Conservation (phyloP, 2,797 vertebrate species). For the Galagoides demidoff region DNA sequence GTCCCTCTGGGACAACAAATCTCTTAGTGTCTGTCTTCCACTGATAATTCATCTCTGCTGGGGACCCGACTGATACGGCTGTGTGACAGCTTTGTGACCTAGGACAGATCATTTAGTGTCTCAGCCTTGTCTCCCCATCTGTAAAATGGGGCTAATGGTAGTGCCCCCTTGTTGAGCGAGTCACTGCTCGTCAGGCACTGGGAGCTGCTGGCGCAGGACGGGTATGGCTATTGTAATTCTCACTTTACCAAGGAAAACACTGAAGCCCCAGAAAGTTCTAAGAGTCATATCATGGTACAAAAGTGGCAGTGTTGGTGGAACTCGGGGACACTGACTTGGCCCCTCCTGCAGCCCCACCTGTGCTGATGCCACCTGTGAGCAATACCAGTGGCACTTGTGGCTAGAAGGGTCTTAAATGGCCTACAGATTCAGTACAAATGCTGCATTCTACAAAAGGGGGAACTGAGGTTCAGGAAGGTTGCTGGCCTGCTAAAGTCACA, state of each 20-base stretch:
- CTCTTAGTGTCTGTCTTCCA: background rate
- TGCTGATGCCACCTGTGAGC: rapidly evolving
- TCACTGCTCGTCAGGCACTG: rapidly evolving
- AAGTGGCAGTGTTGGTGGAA: rapidly evolving
- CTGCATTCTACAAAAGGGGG: background rate
- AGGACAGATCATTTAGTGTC: background rate
- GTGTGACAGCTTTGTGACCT: background rate
- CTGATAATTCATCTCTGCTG: background rate
- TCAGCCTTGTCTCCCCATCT: background rate
- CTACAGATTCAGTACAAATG: background rate
- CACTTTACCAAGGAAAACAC: background rate
- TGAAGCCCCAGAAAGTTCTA: background rate
- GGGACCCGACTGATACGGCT: background rate
- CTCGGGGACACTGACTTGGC: rapidly evolving
- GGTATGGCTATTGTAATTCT: background rate
- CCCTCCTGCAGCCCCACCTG: rapidly evolving
- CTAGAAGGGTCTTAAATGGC: background rate
- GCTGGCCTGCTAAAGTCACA: background rate
- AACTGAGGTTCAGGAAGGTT: background rate
- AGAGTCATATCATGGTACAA: rapidly evolving
- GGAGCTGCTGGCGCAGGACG: background rate
- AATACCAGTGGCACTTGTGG: no score
- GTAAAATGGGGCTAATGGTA: background rate
- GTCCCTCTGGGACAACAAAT: background rate
- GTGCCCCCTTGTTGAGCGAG: background rate